Conservation (phyloP, 2,888 invertebrate species). For the Geophilus truncorum region DNA sequence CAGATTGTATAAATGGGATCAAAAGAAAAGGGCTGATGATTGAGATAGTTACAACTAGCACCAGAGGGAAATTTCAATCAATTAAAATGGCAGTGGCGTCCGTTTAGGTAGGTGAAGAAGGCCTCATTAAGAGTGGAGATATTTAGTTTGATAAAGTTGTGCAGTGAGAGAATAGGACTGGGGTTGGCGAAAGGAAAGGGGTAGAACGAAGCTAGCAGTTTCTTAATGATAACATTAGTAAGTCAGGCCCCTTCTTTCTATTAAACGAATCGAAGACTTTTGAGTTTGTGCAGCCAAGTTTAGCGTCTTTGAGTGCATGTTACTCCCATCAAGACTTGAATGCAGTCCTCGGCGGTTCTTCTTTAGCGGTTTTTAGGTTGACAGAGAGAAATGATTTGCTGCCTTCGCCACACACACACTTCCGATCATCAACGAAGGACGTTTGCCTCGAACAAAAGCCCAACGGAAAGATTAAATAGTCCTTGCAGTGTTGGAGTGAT, state of each 20-base stretch:
- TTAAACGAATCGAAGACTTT: slow-evolving; percentile 25
- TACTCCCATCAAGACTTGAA: slow-evolving; percentile 3
- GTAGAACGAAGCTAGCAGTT: not conserved
- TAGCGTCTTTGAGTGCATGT: slow-evolving; percentile 19
- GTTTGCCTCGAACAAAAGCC: slow-evolving; percentile 17
- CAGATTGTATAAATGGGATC: too few species aligned
- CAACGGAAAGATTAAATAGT: slow-evolving; percentile 21
- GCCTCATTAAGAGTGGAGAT: slow-evolving; percentile 28
- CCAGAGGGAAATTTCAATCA: slow-evolving; percentile 28
- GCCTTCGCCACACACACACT: slow-evolving; percentile 21
- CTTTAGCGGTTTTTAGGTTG: slow-evolving; percentile 27
- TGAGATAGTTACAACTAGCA: not conserved
- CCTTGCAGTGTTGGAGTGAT: slow-evolving; percentile 4
- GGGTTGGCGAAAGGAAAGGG: slow-evolving; percentile 18
- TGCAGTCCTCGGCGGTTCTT: slow-evolving; percentile 5
- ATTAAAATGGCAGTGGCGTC: slow-evolving; percentile 22
- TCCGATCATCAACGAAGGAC: slow-evolving; percentile 29
- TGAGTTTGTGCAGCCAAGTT: slow-evolving; percentile 28
- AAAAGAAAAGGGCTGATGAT: not conserved
- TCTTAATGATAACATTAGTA: slow-evolving; percentile 29
- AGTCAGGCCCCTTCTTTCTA: slow-evolving; percentile 2
- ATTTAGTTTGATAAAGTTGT: slow-evolving; percentile 27
- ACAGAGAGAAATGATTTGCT: slow-evolving; percentile 31
- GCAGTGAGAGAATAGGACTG: not conserved
- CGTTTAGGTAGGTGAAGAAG: slow-evolving; percentile 22